Evolutionary conservation across 2,888 invertebrate species (phyloP).

Genomic region (Aphidoletes aphidimyza): DNA sequence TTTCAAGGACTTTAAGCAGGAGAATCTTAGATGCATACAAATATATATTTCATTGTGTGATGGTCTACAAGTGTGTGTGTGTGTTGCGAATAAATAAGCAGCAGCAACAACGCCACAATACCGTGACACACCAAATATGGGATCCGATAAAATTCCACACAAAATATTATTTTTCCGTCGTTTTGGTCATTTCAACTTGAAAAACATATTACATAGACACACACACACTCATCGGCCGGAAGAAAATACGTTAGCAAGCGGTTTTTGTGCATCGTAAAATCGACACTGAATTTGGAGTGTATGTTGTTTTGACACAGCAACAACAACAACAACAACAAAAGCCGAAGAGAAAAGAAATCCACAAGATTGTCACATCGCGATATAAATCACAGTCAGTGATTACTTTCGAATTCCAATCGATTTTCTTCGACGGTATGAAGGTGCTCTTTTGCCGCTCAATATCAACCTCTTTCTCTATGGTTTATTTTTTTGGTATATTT

Average conservation of each 20-base stretch:
- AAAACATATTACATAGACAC: not conserved
- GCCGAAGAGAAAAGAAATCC: not conserved
- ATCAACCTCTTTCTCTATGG: not conserved
- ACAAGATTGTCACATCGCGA: not conserved
- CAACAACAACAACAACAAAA: no score
- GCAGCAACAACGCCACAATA: not conserved
- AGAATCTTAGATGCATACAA: not conserved
- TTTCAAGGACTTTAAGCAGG: constrained; percentile 25
- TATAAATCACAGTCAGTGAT: constrained; percentile 38
- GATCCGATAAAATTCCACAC: constrained; percentile 6
- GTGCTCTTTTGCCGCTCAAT: not conserved
- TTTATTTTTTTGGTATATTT: not conserved
- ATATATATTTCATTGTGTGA: not conserved
- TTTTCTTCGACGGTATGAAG: not conserved
- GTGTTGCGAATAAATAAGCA: not conserved
- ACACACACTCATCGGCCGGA: not conserved
- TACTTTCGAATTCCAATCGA: constrained; percentile 35
- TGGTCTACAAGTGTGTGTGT: not conserved
- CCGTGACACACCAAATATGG: constrained; percentile 21
- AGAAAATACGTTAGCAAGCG: not conserved
- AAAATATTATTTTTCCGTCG: constrained; percentile 14
- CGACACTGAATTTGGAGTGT: no score
- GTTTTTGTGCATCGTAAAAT: not conserved
- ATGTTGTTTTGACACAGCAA: no score
- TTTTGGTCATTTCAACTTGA: not conserved